Conservation (phyloP, 2,797 vertebrate genomes). For the Hypotaenidia okinawae region DNA sequence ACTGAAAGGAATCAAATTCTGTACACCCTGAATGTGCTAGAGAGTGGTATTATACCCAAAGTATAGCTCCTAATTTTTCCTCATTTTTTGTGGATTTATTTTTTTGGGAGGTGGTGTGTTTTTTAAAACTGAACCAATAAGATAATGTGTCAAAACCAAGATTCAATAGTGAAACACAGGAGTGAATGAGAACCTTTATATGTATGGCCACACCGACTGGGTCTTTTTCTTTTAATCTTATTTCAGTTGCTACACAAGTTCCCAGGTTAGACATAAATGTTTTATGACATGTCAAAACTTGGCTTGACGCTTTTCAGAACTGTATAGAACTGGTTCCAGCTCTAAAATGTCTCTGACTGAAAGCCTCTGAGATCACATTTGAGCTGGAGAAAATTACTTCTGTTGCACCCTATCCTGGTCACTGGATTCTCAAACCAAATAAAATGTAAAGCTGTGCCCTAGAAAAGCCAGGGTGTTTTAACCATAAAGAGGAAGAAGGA, state of each 20-base stretch:
- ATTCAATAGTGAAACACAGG: background rate
- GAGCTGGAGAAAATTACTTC: background rate
- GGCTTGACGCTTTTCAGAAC: background rate
- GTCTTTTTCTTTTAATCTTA: background rate
- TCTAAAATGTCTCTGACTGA: background rate
- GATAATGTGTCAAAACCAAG: background rate
- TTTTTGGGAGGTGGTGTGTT: rapidly evolving
- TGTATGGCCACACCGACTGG: background rate
- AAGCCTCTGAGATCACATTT: background rate
- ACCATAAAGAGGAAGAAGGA: background rate
- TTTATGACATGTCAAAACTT: background rate
- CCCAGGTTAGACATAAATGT: background rate
- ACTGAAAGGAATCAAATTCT: background rate
- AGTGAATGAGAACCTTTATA: background rate
- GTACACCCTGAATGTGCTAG: background rate
- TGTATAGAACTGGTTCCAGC: background rate
- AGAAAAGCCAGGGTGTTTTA: background rate
- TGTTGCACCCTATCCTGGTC: background rate
- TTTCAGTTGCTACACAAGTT: background rate
- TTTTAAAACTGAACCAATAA: background rate
- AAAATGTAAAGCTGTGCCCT: background rate
- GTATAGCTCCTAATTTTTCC: background rate
- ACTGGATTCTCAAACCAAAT: background rate
- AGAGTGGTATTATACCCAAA: background rate
- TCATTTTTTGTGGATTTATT: background rate